Evolutionary conservation across 2,113 vertebrate genomes (phyloP), one percentile per base, ranked within the genome.

Genomic region (Mustela nigripes): DNA sequence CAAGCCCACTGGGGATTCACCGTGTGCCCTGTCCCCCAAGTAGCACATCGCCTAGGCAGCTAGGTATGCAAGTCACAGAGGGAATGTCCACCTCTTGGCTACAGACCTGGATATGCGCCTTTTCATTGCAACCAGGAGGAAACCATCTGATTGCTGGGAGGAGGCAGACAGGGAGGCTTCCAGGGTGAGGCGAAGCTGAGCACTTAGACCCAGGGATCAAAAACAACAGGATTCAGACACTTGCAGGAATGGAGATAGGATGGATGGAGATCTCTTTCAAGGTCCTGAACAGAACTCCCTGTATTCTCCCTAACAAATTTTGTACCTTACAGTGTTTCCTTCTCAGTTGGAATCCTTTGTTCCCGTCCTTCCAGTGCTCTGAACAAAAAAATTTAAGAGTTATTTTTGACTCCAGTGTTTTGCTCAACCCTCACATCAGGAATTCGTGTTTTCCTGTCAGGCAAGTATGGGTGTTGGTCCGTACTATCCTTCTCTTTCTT

Each of bases 1-100:
- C 69, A 2, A 58, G 67, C 22, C 24, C 24, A 6, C 50, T 26
- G 1, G 48, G 22, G 0, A 56, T 18, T 0, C n/a, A 56, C 48
- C 1, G 2, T 8, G 63, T 5, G 15, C 31, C 26, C 36, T 33
- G 87, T 39, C 2, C n/a, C 6, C 12, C 18, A 21, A 31, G 11
- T 11, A 11, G 22, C 7, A 2, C 10, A 4, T 39, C 0, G 1
- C 22, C 2, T 69, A 19, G 67, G 31, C 10, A 3, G 48, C 62
- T 62, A 42, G n/a, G 26, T 56, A 78, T 26, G n/a, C 24, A 21
- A 53, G 53, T 48, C 91, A 60, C 11, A 0, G 10, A 21, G 78
- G 16, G 14, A 69, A 33, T 74, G 42, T 42, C 19, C 5, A 45
- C 42, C 7, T 71, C 11, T 33, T 1, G 1, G 31, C 62, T n/a